Base-by-base conservation (phyloP, 2,797 vertebrate genomes). In the Coregonus sp. region DNA sequence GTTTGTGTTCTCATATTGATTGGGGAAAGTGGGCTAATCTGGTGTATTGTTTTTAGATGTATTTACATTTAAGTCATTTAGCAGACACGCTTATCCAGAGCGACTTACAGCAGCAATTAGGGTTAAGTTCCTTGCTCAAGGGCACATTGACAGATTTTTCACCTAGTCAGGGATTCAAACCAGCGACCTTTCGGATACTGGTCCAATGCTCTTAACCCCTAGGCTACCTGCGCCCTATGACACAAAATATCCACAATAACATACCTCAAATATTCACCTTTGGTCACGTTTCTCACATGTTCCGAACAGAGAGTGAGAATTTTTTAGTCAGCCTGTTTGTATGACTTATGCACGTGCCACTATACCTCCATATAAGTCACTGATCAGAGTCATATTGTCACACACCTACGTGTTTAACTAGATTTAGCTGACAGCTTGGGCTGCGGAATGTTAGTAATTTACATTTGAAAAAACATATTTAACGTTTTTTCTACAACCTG, bases 241-340 rank as follows among this genome's bases (percentile, higher is more conserved):
- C 56, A 61, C 56, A 61, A 7, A 20, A 61, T n/a, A 9, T 20
- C 56, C 56, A 47, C 40, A 47, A 47, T 59, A 16, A 37, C 37
- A 47, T 65, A 37, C 63, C 9, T 63, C 4, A 47, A 5, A 12
- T 33, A 25, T 59, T 78, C 69, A 50, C 50, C 4, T 72, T 73
- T 75, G 72, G 54, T 77, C 35, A 80, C 40, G 56, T 66, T 70
- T 81, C 75, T 83, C 81, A 82, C 29, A 81, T 79, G 84, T 84
- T 80, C 77, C 83, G 25, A 54, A 75, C 69, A 70, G 63, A 52
- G 25, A 70, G 76, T 68, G 61, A 82, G 77, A 82, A 78, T 47
- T 75, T 68, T 81, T 75, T 79, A 76, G 73, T 81, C 75, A 81
- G 68, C 65, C 47, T 18, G 1, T 70, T 47, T 66, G 16, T 37